phyloP scores from a whole-genome alignment of 2,113 vertebrate genomes.

The Zapus hudsonius region DNA sequence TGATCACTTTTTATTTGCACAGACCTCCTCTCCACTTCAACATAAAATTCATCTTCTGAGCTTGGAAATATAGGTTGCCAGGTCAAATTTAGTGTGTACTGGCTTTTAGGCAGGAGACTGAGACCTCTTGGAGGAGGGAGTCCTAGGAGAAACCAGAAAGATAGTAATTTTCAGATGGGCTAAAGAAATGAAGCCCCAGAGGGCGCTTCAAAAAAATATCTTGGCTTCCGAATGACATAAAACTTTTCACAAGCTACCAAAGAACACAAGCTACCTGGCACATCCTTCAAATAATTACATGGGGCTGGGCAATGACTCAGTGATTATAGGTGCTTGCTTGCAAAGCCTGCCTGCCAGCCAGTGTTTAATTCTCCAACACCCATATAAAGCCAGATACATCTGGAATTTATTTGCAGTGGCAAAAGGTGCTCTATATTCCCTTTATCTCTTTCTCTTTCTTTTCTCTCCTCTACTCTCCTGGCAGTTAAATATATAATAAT shows the following conservation, averaged over 20 bases:
- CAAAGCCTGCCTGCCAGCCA: too few relatives aligned
- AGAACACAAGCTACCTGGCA: neutral
- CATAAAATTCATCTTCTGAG: conserved; percentile 86
- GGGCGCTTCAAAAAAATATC: neutral
- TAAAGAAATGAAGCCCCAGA: neutral
- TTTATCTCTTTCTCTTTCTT: too few relatives aligned
- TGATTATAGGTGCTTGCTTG: too few relatives aligned
- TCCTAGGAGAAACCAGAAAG: conserved; percentile 84
- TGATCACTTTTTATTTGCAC: conserved; percentile 70
- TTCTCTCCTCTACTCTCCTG: too few relatives aligned
- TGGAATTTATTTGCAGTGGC: too few relatives aligned
- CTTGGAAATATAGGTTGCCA: conserved; percentile 87
- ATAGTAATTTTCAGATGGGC: conserved; percentile 63
- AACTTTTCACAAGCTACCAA: neutral
- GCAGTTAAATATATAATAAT: too few relatives aligned
- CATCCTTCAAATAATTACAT: neutral
- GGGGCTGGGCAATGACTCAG: too few relatives aligned
- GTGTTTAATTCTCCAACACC: too few relatives aligned
- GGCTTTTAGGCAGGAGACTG: conserved; percentile 87
- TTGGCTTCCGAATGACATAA: neutral
- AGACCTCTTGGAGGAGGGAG: conserved; percentile 88
- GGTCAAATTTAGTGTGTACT: conserved; percentile 87
- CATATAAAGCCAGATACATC: too few relatives aligned
- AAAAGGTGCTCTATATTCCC: too few relatives aligned
- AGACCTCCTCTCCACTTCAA: conserved; percentile 87